phyloP scores from a whole-genome alignment of 2,888 invertebrate genomes.

The Drosophila nr. fundita region DNA sequence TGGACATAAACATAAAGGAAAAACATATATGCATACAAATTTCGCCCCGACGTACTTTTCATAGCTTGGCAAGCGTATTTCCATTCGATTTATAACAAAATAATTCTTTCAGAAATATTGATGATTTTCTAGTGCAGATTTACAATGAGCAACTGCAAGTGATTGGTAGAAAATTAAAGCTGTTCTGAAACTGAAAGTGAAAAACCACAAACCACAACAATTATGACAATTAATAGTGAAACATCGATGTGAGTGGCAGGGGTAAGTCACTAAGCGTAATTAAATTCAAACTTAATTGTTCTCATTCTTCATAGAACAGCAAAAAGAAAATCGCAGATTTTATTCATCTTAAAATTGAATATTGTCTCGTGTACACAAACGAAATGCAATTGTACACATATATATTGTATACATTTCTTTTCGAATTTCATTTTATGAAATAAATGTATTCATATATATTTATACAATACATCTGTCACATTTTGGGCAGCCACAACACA shows the following conservation, averaged over 20 bases:
- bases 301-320: slow-evolving; percentile 6
- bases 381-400: not conserved
- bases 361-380: slow-evolving; percentile 4
- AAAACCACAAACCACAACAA: slow-evolving; percentile 36
- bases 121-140: not conserved
- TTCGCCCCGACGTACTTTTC: slow-evolving; percentile 12
- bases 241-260: slow-evolving; percentile 1
- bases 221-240: slow-evolving; percentile 43
- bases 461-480: not conserved
- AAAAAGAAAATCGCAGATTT: slow-evolving; percentile 1
- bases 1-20: slow-evolving; percentile 20
- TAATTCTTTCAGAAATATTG: not conserved
- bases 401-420: not conserved
- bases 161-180: slow-evolving; percentile 11
- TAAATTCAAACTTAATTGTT: slow-evolving; percentile 36
- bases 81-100: not conserved
- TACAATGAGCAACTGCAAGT: slow-evolving; percentile 1
- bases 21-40: slow-evolving; percentile 6
- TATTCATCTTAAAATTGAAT: slow-evolving; percentile 12
- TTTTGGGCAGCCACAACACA: slow-evolving; percentile 8
- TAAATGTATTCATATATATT: slow-evolving; percentile 1
- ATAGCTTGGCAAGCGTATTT: slow-evolving; percentile 22
- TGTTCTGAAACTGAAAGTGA: slow-evolving; percentile 5
- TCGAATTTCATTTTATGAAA: not conserved
- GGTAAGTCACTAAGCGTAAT: slow-evolving; percentile 38